Evolutionary conservation across 2,113 vertebrate species (phyloP), one percentile per base, ranked within the genome.

Genomic region (Heterotilapia buettikoferi): DNA sequence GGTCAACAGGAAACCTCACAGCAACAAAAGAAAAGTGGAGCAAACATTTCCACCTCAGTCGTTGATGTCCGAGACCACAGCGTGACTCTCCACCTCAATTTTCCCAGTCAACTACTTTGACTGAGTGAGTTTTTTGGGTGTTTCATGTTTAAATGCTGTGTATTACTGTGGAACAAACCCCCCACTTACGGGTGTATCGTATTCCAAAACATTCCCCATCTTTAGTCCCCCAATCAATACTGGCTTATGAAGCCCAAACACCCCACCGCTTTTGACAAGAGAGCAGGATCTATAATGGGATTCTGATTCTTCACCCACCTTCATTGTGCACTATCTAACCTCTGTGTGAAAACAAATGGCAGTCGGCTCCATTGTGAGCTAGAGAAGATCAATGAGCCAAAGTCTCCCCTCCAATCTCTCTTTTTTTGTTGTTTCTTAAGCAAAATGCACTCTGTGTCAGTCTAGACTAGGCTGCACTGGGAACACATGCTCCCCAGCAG

Each of bases 261-360:
- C 4, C 43, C 16, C 5, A 73, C 61, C 40, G 43, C 78, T 82
- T 94, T 86, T 80, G 93, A 84, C 80, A 78, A 82, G 31, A 78
- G 47, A 90, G 80, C 45, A 80, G 43, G 78, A 82, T 91, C 91
- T 84, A 92, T 93, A 92, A 92, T 93, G 53, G 82, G 53, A 94
- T 90, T 90, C 40, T 86, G 88, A 89, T 87, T 89, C 87, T 79
- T 53, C 83, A 66, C 85, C 88, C 86, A 86, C 83, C 88, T 89
- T 86, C 79, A 85, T 16, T 92, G 80, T 31, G 56, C 68, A 80
- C 71, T 26, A 83, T 84, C 76, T 88, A 88, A 83, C 83, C 86
- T 92, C 84, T 85, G 85, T 88, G 84, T 93, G 88, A 90, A 94
- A 94, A 92, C 86, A 94, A 93, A 94, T 73, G 80, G 85, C 53